phyloP scores from a whole-genome alignment of 2,113 vertebrate species.

The Toxotes chatareus region DNA sequence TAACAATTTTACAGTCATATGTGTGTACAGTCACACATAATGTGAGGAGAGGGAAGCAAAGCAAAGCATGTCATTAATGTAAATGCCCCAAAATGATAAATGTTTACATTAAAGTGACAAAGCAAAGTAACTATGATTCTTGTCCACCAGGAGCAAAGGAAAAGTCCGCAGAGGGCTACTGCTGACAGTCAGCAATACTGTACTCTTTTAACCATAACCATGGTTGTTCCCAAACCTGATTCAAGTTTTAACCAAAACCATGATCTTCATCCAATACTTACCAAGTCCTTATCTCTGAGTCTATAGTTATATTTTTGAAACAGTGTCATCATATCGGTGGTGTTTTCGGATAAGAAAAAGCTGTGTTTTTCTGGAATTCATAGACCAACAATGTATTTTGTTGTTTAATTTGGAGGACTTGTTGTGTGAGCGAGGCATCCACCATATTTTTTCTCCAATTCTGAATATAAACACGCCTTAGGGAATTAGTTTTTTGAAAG shows the following conservation, averaged over 20 bases:
- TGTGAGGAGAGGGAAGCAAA: background rate
- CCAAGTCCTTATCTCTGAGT: no score
- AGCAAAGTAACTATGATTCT: background rate
- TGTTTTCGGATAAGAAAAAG: background rate
- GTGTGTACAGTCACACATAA: background rate
- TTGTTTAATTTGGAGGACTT: background rate
- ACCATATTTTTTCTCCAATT: no score
- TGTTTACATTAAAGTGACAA: background rate
- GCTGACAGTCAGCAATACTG: no score
- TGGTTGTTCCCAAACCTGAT: background rate
- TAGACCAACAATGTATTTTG: background rate
- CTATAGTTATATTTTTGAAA: background rate
- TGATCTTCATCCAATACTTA: no score
- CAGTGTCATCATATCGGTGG: background rate
- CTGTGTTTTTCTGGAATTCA: no score
- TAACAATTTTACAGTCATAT: background rate
- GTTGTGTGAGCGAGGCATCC: no score
- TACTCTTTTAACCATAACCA: background rate
- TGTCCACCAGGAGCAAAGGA: background rate
- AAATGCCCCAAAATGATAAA: background rate
- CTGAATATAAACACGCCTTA: slow-evolving; percentile 23
- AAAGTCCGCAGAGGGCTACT: background rate
- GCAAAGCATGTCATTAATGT: background rate
- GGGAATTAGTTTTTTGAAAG: slow-evolving; percentile 29
- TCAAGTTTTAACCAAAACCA: background rate